Base-by-base conservation (phyloP, 2,113 vertebrate species). In the Cyanocitta stelleri region DNA sequence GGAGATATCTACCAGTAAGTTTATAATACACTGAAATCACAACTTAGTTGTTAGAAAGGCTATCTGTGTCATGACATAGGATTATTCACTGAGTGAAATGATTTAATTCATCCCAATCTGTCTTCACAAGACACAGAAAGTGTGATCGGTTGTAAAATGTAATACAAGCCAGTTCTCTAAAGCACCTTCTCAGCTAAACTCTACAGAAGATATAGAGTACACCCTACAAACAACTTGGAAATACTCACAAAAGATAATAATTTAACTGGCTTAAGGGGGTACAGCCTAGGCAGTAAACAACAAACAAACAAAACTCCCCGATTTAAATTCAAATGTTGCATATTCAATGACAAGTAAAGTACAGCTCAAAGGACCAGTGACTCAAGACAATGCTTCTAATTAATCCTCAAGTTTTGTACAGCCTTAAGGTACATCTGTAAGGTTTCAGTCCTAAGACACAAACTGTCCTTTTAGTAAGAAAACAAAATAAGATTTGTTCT, bases 261-360 rank as follows among this genome's bases (percentile, higher is more conserved):
- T 69, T 76, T 68, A 76, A 32, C 13, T 62, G 18, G 33, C 20
- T 83, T 68, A 35, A 1, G 1, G 1, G 3, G 9, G 3, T 44
- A 72, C 9, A 64, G 32, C 3, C 3, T 19, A 43, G 18, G 35
- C 11, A 72, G 16, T 55, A 56, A 79, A 56, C 12, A 69, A 20
- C 4, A 16, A 72, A 49, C 3, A 27, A 76, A n/a, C 4, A 6
- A 37, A 24, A 4, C 0, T 4, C 5, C 3, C 33, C 9, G 10
- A 51, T 30, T 63, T 9, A 77, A 73, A 69, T 76, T 79, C 7
- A 81, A 39, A 52, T n/a, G 11, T 16, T 87, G 16, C 5, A 10
- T 76, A 29, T 71, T 77, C 59, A 76, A 48, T 33, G 23, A 43
- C 8, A 24, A 62, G 4, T 29, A 63, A 49, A 81, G 33, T 19